These are phyloP conservation scores for Pelmatolapia mariae DNA, from an alignment of 2,113 vertebrate species.

Conservation along the genomic window DNA sequence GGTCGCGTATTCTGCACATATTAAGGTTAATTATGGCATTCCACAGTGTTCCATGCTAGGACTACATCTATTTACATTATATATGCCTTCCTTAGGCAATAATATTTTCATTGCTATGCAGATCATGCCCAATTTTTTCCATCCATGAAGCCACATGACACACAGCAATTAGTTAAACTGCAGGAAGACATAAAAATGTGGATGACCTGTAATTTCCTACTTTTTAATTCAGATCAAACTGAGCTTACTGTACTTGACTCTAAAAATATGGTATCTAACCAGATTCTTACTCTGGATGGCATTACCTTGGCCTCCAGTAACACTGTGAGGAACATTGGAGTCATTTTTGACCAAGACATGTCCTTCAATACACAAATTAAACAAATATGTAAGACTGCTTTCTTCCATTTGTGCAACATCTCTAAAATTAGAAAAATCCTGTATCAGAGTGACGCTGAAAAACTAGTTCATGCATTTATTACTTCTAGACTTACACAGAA, in stretches of 20 bases:
- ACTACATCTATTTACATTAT: not conserved
- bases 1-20: not conserved
- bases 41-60: not conserved
- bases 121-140: not conserved
- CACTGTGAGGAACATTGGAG: rapidly evolving
- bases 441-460: not conserved
- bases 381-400: not conserved
- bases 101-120: not conserved
- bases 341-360: not conserved
- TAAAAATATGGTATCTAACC: not conserved
- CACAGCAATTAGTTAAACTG: not conserved
- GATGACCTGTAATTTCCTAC: not conserved
- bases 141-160: not conserved
- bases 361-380: not conserved
- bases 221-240: not conserved
- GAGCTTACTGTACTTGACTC: not conserved
- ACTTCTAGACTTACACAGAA: rapidly evolving
- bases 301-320: not conserved
- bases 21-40: not conserved
- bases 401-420: not conserved
- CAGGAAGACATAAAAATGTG: not conserved
- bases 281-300: not conserved
- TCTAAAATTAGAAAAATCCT: not conserved
- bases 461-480: not conserved
- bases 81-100: not conserved